Evolutionary conservation across 2,797 vertebrate species (phyloP).

Genomic region (Xiphorhynchus erythropygius): DNA sequence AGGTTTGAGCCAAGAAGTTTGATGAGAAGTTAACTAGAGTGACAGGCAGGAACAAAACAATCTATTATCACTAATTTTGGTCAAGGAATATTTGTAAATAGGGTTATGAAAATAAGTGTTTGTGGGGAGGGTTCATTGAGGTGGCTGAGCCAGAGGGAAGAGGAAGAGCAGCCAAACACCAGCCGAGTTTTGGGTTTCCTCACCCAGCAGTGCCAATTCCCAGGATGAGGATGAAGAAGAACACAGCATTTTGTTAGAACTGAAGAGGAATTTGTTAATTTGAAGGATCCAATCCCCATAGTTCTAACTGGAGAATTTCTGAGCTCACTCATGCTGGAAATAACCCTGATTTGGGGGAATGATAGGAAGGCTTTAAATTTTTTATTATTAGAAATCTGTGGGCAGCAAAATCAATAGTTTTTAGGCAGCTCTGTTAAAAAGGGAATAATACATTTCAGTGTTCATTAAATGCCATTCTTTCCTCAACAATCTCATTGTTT

Average conservation of each 20-base stretch:
- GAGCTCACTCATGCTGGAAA: slow-evolving; percentile 10
- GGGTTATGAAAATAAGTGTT: neutral
- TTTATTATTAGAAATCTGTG: slow-evolving; percentile 32
- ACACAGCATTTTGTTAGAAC: neutral
- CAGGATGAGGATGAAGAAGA: neutral
- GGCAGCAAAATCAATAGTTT: slow-evolving; percentile 15
- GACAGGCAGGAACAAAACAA: neutral
- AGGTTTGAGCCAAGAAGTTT: neutral
- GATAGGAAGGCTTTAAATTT: neutral
- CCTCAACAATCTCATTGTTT: neutral
- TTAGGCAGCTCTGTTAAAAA: slow-evolving; percentile 36
- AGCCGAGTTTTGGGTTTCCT: neutral
- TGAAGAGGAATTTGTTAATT: neutral
- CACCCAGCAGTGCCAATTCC: neutral
- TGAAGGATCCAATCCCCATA: neutral
- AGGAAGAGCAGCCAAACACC: neutral
- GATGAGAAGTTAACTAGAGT: neutral
- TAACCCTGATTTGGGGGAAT: neutral
- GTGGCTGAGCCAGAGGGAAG: neutral
- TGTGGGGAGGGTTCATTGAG: neutral
- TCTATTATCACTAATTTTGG: neutral
- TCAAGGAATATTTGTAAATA: neutral
- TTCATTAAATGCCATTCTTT: slow-evolving; percentile 2
- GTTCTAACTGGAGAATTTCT: neutral
- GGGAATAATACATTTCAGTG: neutral